Evolutionary conservation across 2,797 vertebrate species (phyloP).

Genomic region (Liasis olivaceus): DNA sequence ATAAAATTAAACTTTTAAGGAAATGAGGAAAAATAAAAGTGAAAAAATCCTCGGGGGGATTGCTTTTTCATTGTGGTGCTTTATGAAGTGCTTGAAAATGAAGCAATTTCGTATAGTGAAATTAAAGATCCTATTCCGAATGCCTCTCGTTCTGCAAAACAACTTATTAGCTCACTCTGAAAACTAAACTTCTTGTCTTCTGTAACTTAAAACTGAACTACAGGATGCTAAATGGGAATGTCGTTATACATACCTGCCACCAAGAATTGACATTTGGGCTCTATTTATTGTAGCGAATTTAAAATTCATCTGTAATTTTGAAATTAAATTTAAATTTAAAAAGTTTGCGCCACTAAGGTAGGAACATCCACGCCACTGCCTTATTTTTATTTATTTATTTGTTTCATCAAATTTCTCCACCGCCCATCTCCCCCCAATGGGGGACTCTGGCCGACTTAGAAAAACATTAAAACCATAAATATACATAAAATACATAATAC

Average conservation of each 20-base stretch:
- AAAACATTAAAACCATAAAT: too few species aligned
- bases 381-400: too few species aligned
- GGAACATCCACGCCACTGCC: background rate
- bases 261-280: background rate
- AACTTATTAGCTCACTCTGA: constrained; percentile 64
- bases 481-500: too few species aligned
- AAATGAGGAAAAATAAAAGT: constrained; percentile 64
- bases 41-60: constrained; percentile 61
- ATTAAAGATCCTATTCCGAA: constrained; percentile 55
- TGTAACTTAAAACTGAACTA: constrained; percentile 58
- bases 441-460: too few species aligned
- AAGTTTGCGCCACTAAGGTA: background rate
- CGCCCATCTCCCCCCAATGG: too few species aligned
- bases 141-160: constrained; percentile 57
- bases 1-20: constrained; percentile 64
- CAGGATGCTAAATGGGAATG: constrained; percentile 27
- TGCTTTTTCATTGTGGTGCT: constrained; percentile 61
- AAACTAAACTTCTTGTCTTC: constrained; percentile 66
- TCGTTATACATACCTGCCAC: background rate
- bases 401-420: too few species aligned
- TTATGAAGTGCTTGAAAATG: constrained; percentile 68
- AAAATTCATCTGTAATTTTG: background rate
- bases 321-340: background rate
- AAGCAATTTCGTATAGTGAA: constrained; percentile 64
- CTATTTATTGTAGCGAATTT: background rate